Evolutionary conservation across 2,888 invertebrate species (phyloP), one percentile per base, ranked within the genome.

Genomic region (Morpho deidamia): DNA sequence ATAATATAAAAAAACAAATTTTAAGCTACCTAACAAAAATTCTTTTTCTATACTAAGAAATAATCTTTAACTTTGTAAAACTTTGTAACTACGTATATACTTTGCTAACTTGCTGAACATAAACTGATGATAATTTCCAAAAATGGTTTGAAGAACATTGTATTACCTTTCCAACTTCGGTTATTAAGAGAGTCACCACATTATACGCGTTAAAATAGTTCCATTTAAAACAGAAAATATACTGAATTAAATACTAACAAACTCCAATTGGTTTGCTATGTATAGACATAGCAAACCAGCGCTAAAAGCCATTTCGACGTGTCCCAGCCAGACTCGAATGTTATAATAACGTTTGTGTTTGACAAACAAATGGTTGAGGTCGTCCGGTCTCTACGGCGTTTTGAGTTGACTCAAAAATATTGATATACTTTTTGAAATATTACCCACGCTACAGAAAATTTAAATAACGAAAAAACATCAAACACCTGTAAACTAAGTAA

Each of bases 221-320:
- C 42, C 10, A 12, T 23, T 42, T 23, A 39, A 39, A 39, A 7
- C n/a, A 32, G 10, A 45, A 11, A 40, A 5, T 40, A 48, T 9
- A 39, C 41, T 39, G 40, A 48, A 39, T 47, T 39, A 47, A 47
- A 39, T 32, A 35, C 32, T 32, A 7, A 42, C 44, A 57, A 44
- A 44, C 35, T 53, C 50, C 56, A 63, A 61, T 60, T 56, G 60
- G 62, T 67, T 67, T 59, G 44, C 52, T 44, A 42, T 44, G 57
- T 53, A 55, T 63, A n/a, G n/a, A n/a, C n/a, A n/a, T n/a, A 69
- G 75, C 73, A 70, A 72, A 61, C 23, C 74, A 79, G 71, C 66
- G 76, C 73, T 80, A 76, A 81, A 78, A 82, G 75, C 74, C 66
- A 69, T 72, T 70, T 65, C 69, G 68, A 56, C 38, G 41, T 53